Percentiles rank a stretch among this genome's conserved stretches.
Evolutionary conservation across 2,113 vertebrate species (phyloP).

Genomic region (Merops nubicus): DNA sequence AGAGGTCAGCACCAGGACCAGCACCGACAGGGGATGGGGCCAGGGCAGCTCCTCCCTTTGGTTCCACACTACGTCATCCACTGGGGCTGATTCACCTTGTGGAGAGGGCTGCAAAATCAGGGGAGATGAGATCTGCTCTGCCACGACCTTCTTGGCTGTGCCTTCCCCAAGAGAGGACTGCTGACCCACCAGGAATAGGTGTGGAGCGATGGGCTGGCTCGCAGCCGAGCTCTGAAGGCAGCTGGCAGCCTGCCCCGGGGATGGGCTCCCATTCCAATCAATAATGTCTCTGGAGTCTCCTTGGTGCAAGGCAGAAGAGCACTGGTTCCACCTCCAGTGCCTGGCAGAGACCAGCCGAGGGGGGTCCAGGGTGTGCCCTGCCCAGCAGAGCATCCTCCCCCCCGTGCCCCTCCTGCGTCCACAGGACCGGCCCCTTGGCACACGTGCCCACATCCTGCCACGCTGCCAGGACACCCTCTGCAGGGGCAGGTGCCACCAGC

Average conservation of each 20-base stretch:
- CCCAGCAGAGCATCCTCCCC: background rate
- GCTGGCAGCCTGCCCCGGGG: background rate
- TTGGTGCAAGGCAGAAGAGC: background rate
- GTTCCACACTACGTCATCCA: background rate
- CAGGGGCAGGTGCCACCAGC: background rate
- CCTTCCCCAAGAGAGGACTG: slow-evolving; percentile 7
- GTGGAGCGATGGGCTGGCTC: background rate
- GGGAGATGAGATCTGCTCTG: background rate
- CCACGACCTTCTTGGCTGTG: background rate
- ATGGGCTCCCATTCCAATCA: background rate
- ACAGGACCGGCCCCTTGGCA: background rate
- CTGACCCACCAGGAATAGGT: background rate
- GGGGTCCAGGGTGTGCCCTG: background rate
- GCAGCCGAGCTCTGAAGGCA: background rate
- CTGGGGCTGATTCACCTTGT: background rate
- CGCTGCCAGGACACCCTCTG: background rate
- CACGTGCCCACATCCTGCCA: background rate
- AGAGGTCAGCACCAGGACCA: background rate
- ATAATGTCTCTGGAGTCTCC: background rate
- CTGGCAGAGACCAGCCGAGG: background rate
- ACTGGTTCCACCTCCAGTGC: background rate
- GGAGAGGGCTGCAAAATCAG: background rate
- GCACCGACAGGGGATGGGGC: background rate
- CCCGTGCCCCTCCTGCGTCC: background rate
- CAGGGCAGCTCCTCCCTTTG: background rate